These are phyloP conservation scores for Mythimna pallens DNA, from an alignment of 2,888 invertebrate genomes.

Conservation along the genomic window DNA sequence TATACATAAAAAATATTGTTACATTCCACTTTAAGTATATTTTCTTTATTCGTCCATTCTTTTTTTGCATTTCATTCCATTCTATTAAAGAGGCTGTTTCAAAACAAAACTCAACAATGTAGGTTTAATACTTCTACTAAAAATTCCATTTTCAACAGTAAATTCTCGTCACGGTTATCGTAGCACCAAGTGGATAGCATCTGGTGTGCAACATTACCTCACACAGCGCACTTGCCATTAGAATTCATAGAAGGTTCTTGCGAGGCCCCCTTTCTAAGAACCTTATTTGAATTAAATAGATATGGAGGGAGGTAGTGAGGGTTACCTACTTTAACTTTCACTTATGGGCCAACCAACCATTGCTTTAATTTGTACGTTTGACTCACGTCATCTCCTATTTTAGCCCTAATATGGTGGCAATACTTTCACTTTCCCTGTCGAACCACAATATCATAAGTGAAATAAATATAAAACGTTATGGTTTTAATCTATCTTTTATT, in stretches of 20 bases:
- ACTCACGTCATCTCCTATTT: not conserved
- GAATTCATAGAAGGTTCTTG: conserved; percentile 25
- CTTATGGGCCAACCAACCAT: not conserved
- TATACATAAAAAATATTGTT: too few relatives aligned
- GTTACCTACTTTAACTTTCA: conserved; percentile 17
- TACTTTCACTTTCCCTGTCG: not conserved
- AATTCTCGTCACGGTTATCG: conserved; percentile 24
- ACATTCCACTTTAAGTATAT: too few relatives aligned
- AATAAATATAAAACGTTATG: too few relatives aligned
- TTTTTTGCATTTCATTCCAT: too few relatives aligned
- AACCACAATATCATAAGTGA: not conserved
- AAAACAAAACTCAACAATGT: not conserved
- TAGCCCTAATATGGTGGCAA: not conserved
- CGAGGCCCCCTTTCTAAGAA: conserved; percentile 25
- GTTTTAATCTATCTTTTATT: too few relatives aligned
- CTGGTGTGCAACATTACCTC: conserved; percentile 39
- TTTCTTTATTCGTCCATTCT: too few relatives aligned
- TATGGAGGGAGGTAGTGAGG: not conserved
- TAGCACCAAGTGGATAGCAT: conserved; percentile 20
- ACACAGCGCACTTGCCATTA: conserved; percentile 24
- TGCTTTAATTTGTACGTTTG: not conserved
- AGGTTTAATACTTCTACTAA: not conserved
- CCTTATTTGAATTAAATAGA: conserved; percentile 21
- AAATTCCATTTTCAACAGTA: not conserved
- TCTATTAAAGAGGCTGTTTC: not conserved